A percentile compares a stretch with the other conserved stretches of the same genome.
Conservation (phyloP, 2,113 vertebrate genomes). For the Daubentonia madagascariensis region DNA sequence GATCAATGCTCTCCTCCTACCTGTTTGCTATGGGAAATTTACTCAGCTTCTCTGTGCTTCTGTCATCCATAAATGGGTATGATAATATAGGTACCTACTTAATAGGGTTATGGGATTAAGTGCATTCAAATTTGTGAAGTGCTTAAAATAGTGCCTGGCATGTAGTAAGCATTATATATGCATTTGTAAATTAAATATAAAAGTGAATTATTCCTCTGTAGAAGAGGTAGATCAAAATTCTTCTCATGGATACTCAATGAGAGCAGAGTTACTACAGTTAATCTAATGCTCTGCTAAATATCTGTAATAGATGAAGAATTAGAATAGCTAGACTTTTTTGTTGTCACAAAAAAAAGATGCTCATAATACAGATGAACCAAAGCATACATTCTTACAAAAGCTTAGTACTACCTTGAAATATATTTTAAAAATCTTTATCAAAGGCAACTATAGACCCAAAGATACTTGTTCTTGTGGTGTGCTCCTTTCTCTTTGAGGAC, state of each 20-base stretch:
- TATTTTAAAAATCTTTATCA: background rate
- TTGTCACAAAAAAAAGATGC: background rate
- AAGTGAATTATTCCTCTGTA: background rate
- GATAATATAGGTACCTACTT: background rate
- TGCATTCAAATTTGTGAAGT: background rate
- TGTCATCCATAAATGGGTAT: background rate
- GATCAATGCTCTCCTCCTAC: background rate
- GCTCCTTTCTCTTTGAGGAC: background rate
- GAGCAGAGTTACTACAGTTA: background rate
- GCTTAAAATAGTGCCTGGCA: background rate
- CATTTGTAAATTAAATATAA: background rate
- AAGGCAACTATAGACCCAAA: background rate
- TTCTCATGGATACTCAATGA: background rate
- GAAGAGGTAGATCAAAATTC: background rate
- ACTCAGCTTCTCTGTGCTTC: background rate
- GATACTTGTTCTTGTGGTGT: background rate
- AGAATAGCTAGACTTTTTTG: background rate
- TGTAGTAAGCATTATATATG: background rate
- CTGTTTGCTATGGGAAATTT: background rate
- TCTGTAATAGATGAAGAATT: background rate
- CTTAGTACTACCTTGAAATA: background rate
- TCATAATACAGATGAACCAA: background rate
- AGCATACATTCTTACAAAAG: background rate
- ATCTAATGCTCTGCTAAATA: background rate
- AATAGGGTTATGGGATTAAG: background rate